Percentiles rank a stretch among this genome's conserved stretches.
Evolutionary conservation across 2,888 invertebrate species (phyloP).

Genomic region (Sycophila texana): DNA sequence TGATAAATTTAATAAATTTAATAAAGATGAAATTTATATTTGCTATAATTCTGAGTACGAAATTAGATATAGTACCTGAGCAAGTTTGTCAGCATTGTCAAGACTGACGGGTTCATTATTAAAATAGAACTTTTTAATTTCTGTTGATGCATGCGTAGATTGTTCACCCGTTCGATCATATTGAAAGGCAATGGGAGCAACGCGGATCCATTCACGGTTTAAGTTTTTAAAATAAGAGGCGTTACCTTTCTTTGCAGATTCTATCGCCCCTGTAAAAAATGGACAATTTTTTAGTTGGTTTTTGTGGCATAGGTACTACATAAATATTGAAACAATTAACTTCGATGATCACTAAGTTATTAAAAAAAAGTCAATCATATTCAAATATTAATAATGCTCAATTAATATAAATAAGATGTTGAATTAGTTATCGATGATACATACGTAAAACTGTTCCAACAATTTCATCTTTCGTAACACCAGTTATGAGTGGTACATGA

Average conservation of each 20-base stretch:
- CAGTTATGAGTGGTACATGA: constrained; percentile 80
- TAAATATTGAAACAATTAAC: too few relatives aligned
- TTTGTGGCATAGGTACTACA: neutral
- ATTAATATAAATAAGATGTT: too few relatives aligned
- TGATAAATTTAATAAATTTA: neutral
- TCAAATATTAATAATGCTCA: too few relatives aligned
- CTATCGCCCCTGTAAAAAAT: neutral
- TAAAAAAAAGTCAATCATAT: too few relatives aligned
- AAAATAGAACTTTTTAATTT: constrained; percentile 77
- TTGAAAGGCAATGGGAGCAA: constrained; percentile 81
- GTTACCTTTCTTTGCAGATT: neutral
- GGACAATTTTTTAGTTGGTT: neutral
- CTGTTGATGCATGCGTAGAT: constrained; percentile 76
- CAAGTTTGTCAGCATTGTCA: constrained; percentile 74
- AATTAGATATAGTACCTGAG: constrained; percentile 64
- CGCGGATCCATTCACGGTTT: constrained; percentile 79
- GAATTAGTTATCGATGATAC: constrained; percentile 60
- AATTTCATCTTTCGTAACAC: constrained; percentile 83
- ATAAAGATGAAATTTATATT: too few relatives aligned
- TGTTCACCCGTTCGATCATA: constrained; percentile 78
- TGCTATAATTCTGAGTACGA: neutral
- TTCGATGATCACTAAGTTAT: too few relatives aligned
- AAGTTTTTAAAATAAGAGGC: constrained; percentile 71
- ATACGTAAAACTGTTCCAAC: constrained; percentile 80
- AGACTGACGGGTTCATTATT: constrained; percentile 71